Conservation (phyloP, 2,888 invertebrate genomes). For the Diplazon laetatorius region DNA sequence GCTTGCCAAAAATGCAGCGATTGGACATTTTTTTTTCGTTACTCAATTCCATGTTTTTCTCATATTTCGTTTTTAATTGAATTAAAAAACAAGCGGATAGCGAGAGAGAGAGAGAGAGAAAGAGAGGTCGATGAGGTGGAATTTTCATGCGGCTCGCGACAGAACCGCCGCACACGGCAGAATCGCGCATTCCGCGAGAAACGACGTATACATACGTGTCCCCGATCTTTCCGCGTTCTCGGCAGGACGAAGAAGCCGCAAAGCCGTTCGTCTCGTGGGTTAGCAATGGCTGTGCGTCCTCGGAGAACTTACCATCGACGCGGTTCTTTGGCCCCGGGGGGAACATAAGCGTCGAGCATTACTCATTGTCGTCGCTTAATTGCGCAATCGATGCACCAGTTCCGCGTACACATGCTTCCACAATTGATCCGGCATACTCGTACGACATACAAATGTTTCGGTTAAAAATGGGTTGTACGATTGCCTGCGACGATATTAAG, state of each 20-base stretch:
- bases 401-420: slow-evolving; percentile 24
- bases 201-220: slow-evolving; percentile 80
- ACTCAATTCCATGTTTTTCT: too few relatives aligned
- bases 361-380: slow-evolving; percentile 51
- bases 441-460: too few relatives aligned
- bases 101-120: slow-evolving; percentile 5
- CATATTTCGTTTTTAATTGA: too few relatives aligned
- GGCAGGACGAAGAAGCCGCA: slow-evolving; percentile 58
- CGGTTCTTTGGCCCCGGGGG: too few relatives aligned
- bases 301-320: slow-evolving; percentile 19
- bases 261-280: slow-evolving; percentile 31
- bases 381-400: slow-evolving; percentile 51
- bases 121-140: neutral
- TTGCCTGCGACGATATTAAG: too few relatives aligned
- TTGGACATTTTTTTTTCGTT: too few relatives aligned
- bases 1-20: too few relatives aligned
- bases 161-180: too few relatives aligned
- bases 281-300: slow-evolving; percentile 54
- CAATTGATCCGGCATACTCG: slow-evolving; percentile 20
- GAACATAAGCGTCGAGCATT: slow-evolving; percentile 26
- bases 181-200: slow-evolving; percentile 72
- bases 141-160: too few relatives aligned
- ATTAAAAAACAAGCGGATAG: too few relatives aligned
- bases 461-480: too few relatives aligned
- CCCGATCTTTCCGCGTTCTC: slow-evolving; percentile 78